Conservation (phyloP, 2,888 invertebrate genomes). For the Trichogramma evanescens region DNA sequence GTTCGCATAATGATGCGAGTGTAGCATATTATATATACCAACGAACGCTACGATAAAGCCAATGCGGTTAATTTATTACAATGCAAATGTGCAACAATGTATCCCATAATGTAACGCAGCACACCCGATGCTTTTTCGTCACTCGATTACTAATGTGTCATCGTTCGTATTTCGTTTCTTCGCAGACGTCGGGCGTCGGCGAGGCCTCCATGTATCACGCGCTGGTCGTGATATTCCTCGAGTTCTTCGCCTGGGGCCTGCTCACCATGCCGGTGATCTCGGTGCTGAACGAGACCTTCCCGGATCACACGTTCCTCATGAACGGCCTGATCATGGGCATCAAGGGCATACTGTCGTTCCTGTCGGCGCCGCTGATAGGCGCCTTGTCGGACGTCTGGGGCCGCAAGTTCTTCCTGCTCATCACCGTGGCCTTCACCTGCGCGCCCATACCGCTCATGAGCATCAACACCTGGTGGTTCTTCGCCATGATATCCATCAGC, state of each 20-base stretch:
- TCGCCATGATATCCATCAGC: conserved; percentile 97
- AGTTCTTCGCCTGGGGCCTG: conserved; percentile 99
- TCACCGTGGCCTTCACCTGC: conserved; percentile 98
- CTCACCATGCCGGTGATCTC: conserved; percentile 94
- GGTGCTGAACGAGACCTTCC: conserved; percentile 94
- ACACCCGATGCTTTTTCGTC: too few species aligned
- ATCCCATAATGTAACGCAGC: too few species aligned
- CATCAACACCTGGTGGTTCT: conserved; percentile 99
- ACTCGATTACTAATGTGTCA: too few species aligned
- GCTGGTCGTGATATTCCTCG: conserved; percentile 96
- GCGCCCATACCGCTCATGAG: conserved; percentile 98
- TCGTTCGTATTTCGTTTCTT: conserved; percentile 42
- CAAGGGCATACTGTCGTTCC: conserved; percentile 94
- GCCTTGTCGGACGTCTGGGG: conserved; percentile 98
- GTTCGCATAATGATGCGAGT: too few species aligned
- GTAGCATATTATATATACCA: too few species aligned
- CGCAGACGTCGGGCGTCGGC: conserved; percentile 78
- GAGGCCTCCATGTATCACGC: conserved; percentile 98
- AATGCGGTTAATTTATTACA: too few species aligned
- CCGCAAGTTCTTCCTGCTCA: conserved; percentile 91
- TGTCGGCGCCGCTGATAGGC: conserved; percentile 94
- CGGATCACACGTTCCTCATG: conserved; percentile 98
- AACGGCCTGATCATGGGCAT: conserved; percentile 99
- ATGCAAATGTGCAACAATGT: too few species aligned
- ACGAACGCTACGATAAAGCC: too few species aligned